These are phyloP conservation scores for Nomada goodeniana DNA, from an alignment of 2,888 invertebrate genomes.

Conservation along the genomic window DNA sequence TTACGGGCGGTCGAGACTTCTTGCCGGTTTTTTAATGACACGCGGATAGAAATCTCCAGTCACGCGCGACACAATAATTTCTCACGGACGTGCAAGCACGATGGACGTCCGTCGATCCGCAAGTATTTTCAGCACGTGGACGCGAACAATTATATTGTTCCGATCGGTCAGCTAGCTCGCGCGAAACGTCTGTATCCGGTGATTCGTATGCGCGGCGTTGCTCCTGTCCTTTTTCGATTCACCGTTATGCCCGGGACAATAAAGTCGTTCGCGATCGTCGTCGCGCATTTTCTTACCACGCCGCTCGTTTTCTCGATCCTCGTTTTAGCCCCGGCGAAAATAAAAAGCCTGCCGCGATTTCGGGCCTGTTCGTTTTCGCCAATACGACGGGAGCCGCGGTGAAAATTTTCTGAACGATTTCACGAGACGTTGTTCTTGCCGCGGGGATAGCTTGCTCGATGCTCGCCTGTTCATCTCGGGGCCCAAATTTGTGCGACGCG, in stretches of 20 bases:
- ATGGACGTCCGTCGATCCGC: slow-evolving; percentile 4
- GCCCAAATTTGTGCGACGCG: too few relatives aligned
- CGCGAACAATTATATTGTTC: slow-evolving; percentile 62
- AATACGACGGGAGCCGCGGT: slow-evolving; percentile 26
- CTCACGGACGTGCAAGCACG: slow-evolving; percentile 56
- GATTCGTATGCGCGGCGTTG: slow-evolving; percentile 42
- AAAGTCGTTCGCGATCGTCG: slow-evolving; percentile 58
- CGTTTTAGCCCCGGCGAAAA: not conserved
- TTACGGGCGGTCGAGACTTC: slow-evolving; percentile 28
- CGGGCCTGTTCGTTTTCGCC: slow-evolving; percentile 20
- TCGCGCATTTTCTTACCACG: slow-evolving; percentile 37
- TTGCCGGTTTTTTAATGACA: slow-evolving; percentile 46
- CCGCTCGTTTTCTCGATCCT: not conserved
- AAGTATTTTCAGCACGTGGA: slow-evolving; percentile 53
- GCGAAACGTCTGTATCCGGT: slow-evolving; percentile 38
- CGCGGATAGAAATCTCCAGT: slow-evolving; percentile 52
- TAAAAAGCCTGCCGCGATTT: not conserved
- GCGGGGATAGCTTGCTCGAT: too few relatives aligned
- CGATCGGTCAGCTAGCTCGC: slow-evolving; percentile 44
- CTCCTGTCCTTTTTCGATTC: slow-evolving; percentile 29
- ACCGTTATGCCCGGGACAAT: slow-evolving; percentile 51
- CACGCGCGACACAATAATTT: slow-evolving; percentile 62
- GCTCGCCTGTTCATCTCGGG: too few relatives aligned
- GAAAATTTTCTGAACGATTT: slow-evolving; percentile 33
- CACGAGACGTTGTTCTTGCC: not conserved